Evolutionary conservation across 2,888 invertebrate species (phyloP), one percentile per base, ranked within the genome.

Genomic region (Notodonta dromedarius): DNA sequence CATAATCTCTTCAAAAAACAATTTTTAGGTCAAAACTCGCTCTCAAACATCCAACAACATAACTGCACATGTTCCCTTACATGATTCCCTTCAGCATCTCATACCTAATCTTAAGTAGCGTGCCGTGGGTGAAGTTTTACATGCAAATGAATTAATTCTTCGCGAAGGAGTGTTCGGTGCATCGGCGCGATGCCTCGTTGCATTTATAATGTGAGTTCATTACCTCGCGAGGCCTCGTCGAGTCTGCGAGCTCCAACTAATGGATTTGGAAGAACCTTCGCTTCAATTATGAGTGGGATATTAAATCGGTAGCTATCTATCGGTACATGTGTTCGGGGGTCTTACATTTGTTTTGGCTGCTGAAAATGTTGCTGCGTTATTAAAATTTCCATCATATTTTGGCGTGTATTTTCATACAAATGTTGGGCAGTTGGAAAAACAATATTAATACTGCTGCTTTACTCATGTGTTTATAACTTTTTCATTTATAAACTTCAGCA

Each of bases 111-210:
- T 89, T 85, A 86, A 85, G 84, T 77, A 86, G 86, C 82, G 69
- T 74, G 66, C 68, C 80, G 85, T 86, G 80, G 84, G 80, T 83
- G 84, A 88, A 91, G 88, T 92, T 91, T 91, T 91, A 90, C 90
- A 92, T 91, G 93, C 89, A 93, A 93, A 93, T 92, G 91, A 92
- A 92, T 92, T 91, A 92, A 92, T 93, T 92, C 92, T 92, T 93
- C 91, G 87, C 84, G 84, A 84, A 86, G 84, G 84, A 83, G 85
- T 84, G 85, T 83, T 83, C 80, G 85, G 87, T 85, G 89, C 90
- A 89, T 87, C 88, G 84, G 75, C 78, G 84, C 87, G 89, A 90
- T 89, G 91, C 88, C 87, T 91, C 92, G 92, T 89, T 92, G 92
- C 92, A 93, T 93, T 92, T 89, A 93, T 93, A 92, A 93, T 93